These are phyloP conservation scores for Xylophagus ater DNA, from an alignment of 2,888 invertebrate genomes.

Conservation along the genomic window DNA sequence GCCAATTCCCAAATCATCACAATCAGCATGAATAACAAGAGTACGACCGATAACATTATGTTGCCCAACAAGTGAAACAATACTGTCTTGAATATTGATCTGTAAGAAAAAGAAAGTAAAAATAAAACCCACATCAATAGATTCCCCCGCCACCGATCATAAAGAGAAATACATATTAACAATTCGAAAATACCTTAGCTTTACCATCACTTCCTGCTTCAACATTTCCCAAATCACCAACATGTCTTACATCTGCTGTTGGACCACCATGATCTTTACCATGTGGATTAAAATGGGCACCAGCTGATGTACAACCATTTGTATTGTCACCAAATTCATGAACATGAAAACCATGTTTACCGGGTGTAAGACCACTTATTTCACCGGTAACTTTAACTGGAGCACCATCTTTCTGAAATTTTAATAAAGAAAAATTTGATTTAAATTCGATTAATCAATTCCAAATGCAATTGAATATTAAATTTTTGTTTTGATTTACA, in stretches of 20 bases:
- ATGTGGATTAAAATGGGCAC: slow-evolving; percentile 83
- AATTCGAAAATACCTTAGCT: slow-evolving; percentile 53
- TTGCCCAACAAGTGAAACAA: slow-evolving; percentile 56
- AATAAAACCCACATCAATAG: too few relatives aligned
- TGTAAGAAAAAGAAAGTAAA: slow-evolving; percentile 13
- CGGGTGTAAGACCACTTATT: slow-evolving; percentile 64
- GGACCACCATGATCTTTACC: slow-evolving; percentile 78
- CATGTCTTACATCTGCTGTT: slow-evolving; percentile 58
- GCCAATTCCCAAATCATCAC: slow-evolving; percentile 87
- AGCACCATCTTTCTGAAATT: slow-evolving; percentile 46
- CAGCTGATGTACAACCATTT: slow-evolving; percentile 91
- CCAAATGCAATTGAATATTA: too few relatives aligned
- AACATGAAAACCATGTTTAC: slow-evolving; percentile 68
- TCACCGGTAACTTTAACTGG: slow-evolving; percentile 72
- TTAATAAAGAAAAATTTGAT: slow-evolving; percentile 7
- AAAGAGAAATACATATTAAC: too few relatives aligned
- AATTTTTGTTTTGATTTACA: too few relatives aligned
- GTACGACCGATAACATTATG: slow-evolving; percentile 76
- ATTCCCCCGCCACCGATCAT: too few relatives aligned
- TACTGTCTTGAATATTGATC: slow-evolving; percentile 50
- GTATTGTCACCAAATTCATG: slow-evolving; percentile 96
- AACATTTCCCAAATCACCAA: slow-evolving; percentile 85
- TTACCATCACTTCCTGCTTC: slow-evolving; percentile 50
- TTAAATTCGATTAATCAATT: too few relatives aligned
- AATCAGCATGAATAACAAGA: slow-evolving; percentile 82